phyloP scores from a whole-genome alignment of 1,140 invertebrate genomes.

The Drosophila teissieri region DNA sequence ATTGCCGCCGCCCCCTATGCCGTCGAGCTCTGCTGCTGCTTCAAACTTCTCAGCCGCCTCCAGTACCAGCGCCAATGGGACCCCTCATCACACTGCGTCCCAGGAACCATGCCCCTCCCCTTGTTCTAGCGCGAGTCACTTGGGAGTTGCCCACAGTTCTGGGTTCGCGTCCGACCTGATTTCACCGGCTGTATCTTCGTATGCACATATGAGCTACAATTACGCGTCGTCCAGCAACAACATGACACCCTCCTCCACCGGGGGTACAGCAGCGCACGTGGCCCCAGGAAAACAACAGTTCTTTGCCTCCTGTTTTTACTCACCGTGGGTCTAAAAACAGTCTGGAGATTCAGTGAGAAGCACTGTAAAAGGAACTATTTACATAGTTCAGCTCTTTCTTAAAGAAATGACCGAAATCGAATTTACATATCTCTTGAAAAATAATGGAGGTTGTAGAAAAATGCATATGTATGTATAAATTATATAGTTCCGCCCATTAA shows the following conservation, averaged over 20 bases:
- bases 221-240: conserved; percentile 57
- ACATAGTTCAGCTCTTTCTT: conserved; percentile 12
- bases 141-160: conserved; percentile 28
- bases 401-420: conserved; percentile 58
- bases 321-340: conserved; percentile 71
- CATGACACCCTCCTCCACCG: conserved; percentile 33
- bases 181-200: conserved; percentile 54
- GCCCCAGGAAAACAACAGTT: conserved; percentile 75
- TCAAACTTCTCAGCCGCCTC: conserved; percentile 23
- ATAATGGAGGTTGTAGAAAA: conserved; percentile 55
- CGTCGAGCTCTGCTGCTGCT: conserved; percentile 10
- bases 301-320: conserved; percentile 80
- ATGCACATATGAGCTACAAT: conserved; percentile 73
- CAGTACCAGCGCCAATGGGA: conserved; percentile 13
- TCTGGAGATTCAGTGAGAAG: not conserved
- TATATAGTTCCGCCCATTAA: conserved; percentile 58
- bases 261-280: conserved; percentile 30
- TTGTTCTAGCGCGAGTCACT: conserved; percentile 49
- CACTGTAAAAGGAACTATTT: conserved; percentile 5
- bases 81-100: conserved; percentile 29
- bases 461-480: conserved; percentile 32
- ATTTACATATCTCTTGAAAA: conserved; percentile 73
- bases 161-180: conserved; percentile 46
- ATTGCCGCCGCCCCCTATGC: conserved; percentile 50
- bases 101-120: conserved; percentile 40